These are phyloP conservation scores for Hymenopus coronatus DNA, from an alignment of 2,888 invertebrate species.

Conservation along the genomic window DNA sequence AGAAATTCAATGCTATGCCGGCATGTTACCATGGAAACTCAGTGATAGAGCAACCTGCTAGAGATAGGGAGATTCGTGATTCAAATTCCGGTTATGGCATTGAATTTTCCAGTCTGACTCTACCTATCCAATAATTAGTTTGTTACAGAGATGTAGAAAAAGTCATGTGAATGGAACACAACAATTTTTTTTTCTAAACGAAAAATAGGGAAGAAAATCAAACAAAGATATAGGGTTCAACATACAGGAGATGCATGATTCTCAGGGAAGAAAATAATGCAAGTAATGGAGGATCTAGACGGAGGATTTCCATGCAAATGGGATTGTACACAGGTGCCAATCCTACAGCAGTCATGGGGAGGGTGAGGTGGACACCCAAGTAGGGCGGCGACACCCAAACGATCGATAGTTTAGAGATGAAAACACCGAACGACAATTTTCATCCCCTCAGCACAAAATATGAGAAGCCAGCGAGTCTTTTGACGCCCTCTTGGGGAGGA, in stretches of 20 bases:
- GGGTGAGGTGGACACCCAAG: slow-evolving; percentile 5
- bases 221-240: neutral
- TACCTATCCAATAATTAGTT: too few species aligned
- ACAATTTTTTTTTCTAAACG: too few species aligned
- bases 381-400: neutral
- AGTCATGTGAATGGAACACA: too few species aligned
- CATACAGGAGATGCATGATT: neutral
- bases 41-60: too few species aligned
- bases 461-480: neutral
- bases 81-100: too few species aligned
- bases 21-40: too few species aligned
- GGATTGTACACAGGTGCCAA: neutral
- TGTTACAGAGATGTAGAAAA: too few species aligned
- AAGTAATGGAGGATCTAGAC: neutral
- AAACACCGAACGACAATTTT: slow-evolving; percentile 32
- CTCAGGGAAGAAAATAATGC: neutral
- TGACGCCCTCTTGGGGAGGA: neutral
- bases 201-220: too few species aligned
- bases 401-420: slow-evolving; percentile 32
- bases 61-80: too few species aligned
- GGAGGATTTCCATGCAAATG: neutral
- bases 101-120: too few species aligned
- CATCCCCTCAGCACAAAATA: slow-evolving; percentile 14
- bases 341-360: neutral
- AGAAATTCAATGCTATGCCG: too few species aligned